A percentile compares a stretch with the other conserved stretches of the same genome.
Evolutionary conservation across 92 coral and sea anemone species (phyloP).

Genomic region (Phenganax marumi): DNA sequence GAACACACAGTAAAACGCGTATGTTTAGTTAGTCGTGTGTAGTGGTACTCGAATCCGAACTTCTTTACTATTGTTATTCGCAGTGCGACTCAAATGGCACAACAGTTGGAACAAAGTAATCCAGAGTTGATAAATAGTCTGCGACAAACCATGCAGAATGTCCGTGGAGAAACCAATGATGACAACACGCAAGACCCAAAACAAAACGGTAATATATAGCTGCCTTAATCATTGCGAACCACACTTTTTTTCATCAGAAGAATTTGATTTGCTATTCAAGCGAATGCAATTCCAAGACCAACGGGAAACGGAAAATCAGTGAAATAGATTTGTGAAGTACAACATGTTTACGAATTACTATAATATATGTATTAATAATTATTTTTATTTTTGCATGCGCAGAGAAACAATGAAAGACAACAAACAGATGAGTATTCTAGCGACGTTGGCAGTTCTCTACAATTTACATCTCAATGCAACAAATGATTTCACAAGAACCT

Average conservation of each 20-base stretch:
- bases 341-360: too few relatives aligned
- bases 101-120: conserved; percentile 33
- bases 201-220: background rate
- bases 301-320: too few relatives aligned
- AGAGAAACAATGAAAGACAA: conserved; percentile 11
- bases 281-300: background rate
- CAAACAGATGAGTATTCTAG: background rate
- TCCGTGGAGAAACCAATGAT: background rate
- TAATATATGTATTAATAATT: background rate
- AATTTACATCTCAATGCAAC: background rate
- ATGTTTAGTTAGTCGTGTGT: too few relatives aligned
- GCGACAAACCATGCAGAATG: conserved; percentile 25
- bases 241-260: background rate
- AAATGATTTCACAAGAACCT: background rate
- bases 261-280: too few relatives aligned
- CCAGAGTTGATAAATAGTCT: conserved; percentile 34
- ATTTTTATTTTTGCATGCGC: background rate
- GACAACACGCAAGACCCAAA: background rate
- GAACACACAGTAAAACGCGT: too few relatives aligned
- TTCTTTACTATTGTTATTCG: background rate
- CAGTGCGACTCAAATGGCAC: conserved; percentile 42
- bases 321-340: too few relatives aligned
- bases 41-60: background rate
- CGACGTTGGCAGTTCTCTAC: background rate
- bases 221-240: background rate